A percentile compares a stretch with the other conserved stretches of the same genome.
phyloP scores from a whole-genome alignment of 2,888 invertebrate species.

The Sinhomidia bicolor region DNA sequence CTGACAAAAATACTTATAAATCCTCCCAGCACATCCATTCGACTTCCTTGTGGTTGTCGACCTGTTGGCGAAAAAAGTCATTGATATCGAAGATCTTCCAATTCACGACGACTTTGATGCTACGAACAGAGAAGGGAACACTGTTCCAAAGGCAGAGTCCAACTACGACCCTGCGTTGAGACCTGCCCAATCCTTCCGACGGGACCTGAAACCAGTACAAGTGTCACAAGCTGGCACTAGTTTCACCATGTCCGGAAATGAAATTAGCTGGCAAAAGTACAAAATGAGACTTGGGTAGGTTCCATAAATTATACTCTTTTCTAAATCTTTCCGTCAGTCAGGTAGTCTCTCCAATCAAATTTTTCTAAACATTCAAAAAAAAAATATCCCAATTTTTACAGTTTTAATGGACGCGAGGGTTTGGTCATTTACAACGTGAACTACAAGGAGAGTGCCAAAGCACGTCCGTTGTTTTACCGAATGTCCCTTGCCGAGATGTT shows the following conservation, averaged over 20 bases:
- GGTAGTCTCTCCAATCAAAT: too few species aligned
- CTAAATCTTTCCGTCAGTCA: too few species aligned
- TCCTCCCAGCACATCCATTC: constrained; percentile 70
- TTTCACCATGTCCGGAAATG: constrained; percentile 54
- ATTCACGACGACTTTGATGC: constrained; percentile 67
- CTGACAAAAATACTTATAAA: too few species aligned
- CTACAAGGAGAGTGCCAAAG: constrained; percentile 58
- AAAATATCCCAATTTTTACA: constrained; percentile 29
- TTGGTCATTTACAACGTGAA: constrained; percentile 61
- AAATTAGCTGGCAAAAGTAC: constrained; percentile 70
- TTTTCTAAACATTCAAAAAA: too few species aligned
- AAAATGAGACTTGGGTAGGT: constrained; percentile 70
- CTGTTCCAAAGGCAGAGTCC: constrained; percentile 40
- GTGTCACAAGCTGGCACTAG: constrained; percentile 45
- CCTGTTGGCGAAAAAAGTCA: constrained; percentile 27
- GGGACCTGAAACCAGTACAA: constrained; percentile 64
- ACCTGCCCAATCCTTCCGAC: constrained; percentile 20
- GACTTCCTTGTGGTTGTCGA: constrained; percentile 69
- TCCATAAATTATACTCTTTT: too few species aligned
- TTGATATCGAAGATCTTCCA: constrained; percentile 68
- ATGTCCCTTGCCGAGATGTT: constrained; percentile 36
- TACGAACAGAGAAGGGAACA: constrained; percentile 58
- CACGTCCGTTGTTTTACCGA: constrained; percentile 12
- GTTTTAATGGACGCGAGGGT: constrained; percentile 71
- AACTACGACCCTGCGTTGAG: constrained; percentile 60